Base-by-base conservation (phyloP, 1,140 invertebrate genomes). In the Monochamus saltuarius region DNA sequence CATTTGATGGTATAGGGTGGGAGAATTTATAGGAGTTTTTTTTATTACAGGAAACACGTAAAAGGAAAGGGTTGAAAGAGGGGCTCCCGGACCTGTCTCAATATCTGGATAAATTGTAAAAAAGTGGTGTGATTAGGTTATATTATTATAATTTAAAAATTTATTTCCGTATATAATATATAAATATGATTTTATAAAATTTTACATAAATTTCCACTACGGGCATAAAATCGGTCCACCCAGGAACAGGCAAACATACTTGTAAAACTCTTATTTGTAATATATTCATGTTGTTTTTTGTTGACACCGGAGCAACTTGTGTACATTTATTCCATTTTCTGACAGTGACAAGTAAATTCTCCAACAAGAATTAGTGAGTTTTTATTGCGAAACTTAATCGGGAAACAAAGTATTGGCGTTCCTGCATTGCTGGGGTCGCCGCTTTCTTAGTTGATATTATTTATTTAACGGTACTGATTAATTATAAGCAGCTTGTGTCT, bases 51-150 rank as follows among this genome's bases (percentile, higher is more conserved):
- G 95, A 96, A 52, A 99, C 94, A 62, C 91, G 98, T 79, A 99
- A 99, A 83, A 89, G 98, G 79, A 99, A 99, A 86, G 97, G 97
- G 81, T 84, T 99, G 72, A 99, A 98, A 80, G 97, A 99, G 78
- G 94, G 94, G 80, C 84, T 98, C 64, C 96, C 95, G 71, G 93
- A 96, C 75, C 82, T 98, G 73, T 78, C 86, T 72, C 88, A 92
- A 83, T 98, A 97, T 79, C 84, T 96, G 78, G 95, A 95, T 82
- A 95, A 95, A 84, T 85, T 95, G 87, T 95, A 95, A 94, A 82
- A 79, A n/a, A 34, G 51, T 19, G 59, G 45, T 57, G 54, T 66
- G 61, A 46, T 58, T 70, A 67, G 57, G 56, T 66, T 29, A 29
- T 29, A 29, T 29, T 29, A 29, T 29, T 29, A 29, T 29, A 29